Percentiles rank a stretch among this genome's conserved stretches.
phyloP scores from a whole-genome alignment of 2,113 vertebrate species.

The human (Homo sapiens) region GRCh38 chr20:20201001-20201500 shows the following conservation, averaged over 20 bases:
- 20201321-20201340: not conserved
- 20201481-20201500: not conserved
- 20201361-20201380: not conserved
- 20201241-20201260: not conserved
- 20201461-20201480: not conserved
- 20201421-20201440: not conserved
- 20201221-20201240: not conserved
- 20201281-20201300: not conserved
- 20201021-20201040: not conserved
- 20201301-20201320: too few relatives aligned
- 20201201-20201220: not conserved
- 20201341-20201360: not conserved
- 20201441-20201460: not conserved
- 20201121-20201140: slow-evolving; percentile 18
- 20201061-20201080: not conserved
- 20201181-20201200: not conserved
- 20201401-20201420: not conserved
- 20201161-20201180: not conserved
- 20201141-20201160: not conserved
- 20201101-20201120: not conserved
- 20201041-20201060: not conserved
- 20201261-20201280: not conserved
- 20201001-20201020: not conserved
- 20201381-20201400: not conserved
- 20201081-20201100: not conserved